Percentiles rank a stretch among this genome's conserved stretches.
phyloP scores from a whole-genome alignment of 2,888 invertebrate species.

The Phyto melanocephala region DNA sequence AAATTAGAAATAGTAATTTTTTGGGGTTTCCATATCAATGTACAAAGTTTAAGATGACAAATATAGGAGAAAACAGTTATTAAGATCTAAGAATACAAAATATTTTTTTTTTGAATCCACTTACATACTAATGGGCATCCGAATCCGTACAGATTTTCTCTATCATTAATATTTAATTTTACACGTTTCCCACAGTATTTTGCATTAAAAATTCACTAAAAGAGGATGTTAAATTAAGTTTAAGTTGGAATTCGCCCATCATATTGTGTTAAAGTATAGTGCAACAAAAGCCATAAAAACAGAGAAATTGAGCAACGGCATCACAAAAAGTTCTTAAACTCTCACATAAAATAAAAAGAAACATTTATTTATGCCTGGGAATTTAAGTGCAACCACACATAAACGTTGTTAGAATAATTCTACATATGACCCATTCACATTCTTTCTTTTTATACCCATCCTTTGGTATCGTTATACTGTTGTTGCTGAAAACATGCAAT shows the following conservation, averaged over 20 bases:
- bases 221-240: background rate
- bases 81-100: too few species aligned
- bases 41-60: too few species aligned
- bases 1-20: too few species aligned
- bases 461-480: background rate
- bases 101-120: too few species aligned
- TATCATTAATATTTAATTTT: background rate
- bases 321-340: background rate
- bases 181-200: background rate
- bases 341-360: slow-evolving; percentile 1
- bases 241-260: background rate
- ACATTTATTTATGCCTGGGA: background rate
- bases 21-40: too few species aligned
- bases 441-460: background rate
- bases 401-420: too few species aligned
- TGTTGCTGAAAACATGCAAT: background rate
- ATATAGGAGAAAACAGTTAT: too few species aligned
- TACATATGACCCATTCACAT: too few species aligned
- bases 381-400: background rate
- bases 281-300: background rate
- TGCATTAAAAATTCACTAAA: background rate
- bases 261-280: background rate
- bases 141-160: too few species aligned
- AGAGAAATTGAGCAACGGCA: slow-evolving; percentile 22
- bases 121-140: too few species aligned